Base-by-base conservation (phyloP, 2,888 invertebrate genomes). In the Limnephilus rhombicus region DNA sequence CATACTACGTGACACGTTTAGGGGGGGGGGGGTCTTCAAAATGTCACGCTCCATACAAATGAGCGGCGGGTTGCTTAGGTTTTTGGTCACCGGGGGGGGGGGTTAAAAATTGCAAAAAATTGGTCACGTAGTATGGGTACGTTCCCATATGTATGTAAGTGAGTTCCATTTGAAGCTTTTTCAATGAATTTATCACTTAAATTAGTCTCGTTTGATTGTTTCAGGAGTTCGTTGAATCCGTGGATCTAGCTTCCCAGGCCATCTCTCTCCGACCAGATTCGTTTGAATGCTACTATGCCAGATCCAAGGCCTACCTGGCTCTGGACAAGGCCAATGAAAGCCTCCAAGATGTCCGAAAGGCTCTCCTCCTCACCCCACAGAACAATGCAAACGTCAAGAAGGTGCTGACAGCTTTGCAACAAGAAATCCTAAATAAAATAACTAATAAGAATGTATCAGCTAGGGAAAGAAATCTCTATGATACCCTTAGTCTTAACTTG, bases 241-340 rank as follows among this genome's bases (percentile, higher is more conserved):
- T 99, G 94, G 98, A 99, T 94, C 96, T 99, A 94, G 99, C 99
- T 13, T 97, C 98, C 80, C 98, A 98, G 94, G 99, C 98, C 0
- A 97, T 99, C 80, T 97, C 97, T 88, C 96, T 98, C 93, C 98
- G 98, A 94, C 98, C 98, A 2, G 97, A 98, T 94, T 99, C 98
- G 4, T 99, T 98, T 95, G 99, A 99, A 95, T 99, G 99, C 9
- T 98, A 97, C 94, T 99, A 99, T 95, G 99, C 99, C 5, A 97
- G 99, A 95, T 98, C 99, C 0, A 97, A 99, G 94, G 99, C 99
- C 12, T 97, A 98, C 93, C 96, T 98, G 93, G 98, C 99, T 92
- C 96, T 97, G 90, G 97, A 97, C 95, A 97, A 97, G 94, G 96
- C 97, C 5, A 97, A 97, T 45, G 98, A 98, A 94, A 98, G 99